Conservation (phyloP, 2,113 vertebrate genomes). For the Hippocampus zosterae region DNA sequence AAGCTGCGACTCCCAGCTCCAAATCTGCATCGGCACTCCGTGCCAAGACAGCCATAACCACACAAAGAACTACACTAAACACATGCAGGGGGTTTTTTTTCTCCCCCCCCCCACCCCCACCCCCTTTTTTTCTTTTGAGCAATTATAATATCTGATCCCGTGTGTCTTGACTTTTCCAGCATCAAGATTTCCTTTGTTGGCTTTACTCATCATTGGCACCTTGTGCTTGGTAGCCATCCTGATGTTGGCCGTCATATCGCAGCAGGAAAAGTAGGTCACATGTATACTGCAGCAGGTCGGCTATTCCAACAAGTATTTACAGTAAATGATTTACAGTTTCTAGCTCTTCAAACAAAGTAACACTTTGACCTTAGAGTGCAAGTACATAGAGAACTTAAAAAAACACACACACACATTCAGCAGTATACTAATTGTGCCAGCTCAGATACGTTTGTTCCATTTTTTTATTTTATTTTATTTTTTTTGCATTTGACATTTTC, state of each 20-base stretch:
- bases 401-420: neutral
- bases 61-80: neutral
- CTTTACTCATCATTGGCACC: constrained; percentile 77
- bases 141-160: neutral
- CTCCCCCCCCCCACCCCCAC: neutral
- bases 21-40: no score
- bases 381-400: neutral
- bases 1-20: no score
- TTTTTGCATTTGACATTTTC: neutral
- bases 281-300: no score
- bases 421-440: no score
- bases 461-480: neutral
- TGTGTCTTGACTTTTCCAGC: constrained; percentile 62
- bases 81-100: neutral
- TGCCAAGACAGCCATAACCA: no score
- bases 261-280: constrained; percentile 82
- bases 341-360: neutral
- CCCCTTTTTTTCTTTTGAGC: neutral
- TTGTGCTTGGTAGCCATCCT: constrained; percentile 75
- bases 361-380: neutral
- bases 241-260: constrained; percentile 78
- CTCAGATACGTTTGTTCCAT: neutral
- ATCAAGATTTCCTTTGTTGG: constrained; percentile 75
- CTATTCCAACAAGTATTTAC: no score
- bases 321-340: neutral